Base-by-base conservation (phyloP, 1,140 invertebrate species). In the Lordiphosa collinella region DNA sequence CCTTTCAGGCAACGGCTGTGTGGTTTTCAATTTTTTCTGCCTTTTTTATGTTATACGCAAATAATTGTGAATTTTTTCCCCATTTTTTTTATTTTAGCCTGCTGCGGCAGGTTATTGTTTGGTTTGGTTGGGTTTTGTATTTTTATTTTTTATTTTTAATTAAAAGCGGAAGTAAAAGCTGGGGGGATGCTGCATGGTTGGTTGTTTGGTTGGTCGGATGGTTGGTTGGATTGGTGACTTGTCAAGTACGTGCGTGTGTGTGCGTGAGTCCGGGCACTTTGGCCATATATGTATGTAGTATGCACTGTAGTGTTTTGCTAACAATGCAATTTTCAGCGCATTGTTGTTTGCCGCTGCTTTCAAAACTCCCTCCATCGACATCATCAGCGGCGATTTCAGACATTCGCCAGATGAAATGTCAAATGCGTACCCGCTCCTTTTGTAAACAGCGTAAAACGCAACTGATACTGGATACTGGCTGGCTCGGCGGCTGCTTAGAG, bases 141-240 rank as follows among this genome's bases (percentile, higher is more conserved):
- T 70, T 70, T 59, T 59, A 69, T 80, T 72, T 82, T 84, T 84
- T 84, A 84, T 84, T 84, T 84, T 84, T 84, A 84, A 84, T 84
- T 84, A 84, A 84, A 82, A 84, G 79, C 78, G 78, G 78, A 84
- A 84, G 78, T 84, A 73, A 78, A 84, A 63, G 76, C 53, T 57
- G 52, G 40, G 44, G 47, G 40, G 62, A 22, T 51, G 43, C 11
- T 12, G 62, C 14, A 11, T 37, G 7, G 32, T 31, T 9, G 50
- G 43, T 16, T 41, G 14, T 1, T 16, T 11, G 52, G 7, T 35
- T 32, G 36, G 7, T 44, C 35, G 61, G 53, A 50, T 11, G 52
- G 7, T 35, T 32, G 36, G 7, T 44, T 37, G 61, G 53, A 50
- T 69, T 67, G 64, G 62, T 52, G 61, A 76, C 50, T 82, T 76